phyloP scores from a whole-genome alignment of 2,797 vertebrate genomes.

The Ptychobarbus kaznakovi region DNA sequence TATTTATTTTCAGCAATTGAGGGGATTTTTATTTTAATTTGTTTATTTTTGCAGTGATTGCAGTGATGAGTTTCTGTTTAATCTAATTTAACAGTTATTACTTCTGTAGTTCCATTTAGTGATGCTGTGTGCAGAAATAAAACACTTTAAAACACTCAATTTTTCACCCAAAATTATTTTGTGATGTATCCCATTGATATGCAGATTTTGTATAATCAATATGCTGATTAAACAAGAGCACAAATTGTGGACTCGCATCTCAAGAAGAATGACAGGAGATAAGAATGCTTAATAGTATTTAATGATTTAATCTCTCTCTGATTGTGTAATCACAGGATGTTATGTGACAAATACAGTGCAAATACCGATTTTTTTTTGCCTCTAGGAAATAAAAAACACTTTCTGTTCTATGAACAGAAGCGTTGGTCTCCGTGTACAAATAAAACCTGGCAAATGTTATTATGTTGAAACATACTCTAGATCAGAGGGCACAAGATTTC shows the following conservation, averaged over 20 bases:
- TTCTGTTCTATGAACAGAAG: slow-evolving; percentile 56
- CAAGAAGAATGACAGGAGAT: slow-evolving; percentile 55
- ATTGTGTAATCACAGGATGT: slow-evolving; percentile 24
- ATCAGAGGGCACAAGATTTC: slow-evolving; percentile 77
- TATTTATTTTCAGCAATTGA: not conserved
- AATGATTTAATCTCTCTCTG: slow-evolving; percentile 23
- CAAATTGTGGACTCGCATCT: slow-evolving; percentile 43
- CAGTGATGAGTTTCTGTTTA: slow-evolving; percentile 3
- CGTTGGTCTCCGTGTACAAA: slow-evolving; percentile 58
- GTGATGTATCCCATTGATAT: slow-evolving; percentile 49
- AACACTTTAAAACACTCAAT: not conserved
- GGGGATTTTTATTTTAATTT: not conserved
- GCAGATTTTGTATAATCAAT: slow-evolving; percentile 53
- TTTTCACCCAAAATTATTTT: not conserved
- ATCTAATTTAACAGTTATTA: not conserved
- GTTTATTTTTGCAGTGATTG: not conserved
- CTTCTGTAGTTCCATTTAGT: not conserved
- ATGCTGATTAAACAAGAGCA: slow-evolving; percentile 51
- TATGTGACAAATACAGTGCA: not conserved
- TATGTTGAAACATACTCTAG: slow-evolving; percentile 67
- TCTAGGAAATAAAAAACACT: slow-evolving; percentile 38
- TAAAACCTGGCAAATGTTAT: slow-evolving; percentile 73
- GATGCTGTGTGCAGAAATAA: not conserved
- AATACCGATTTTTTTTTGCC: not conserved
- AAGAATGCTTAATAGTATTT: slow-evolving; percentile 25